Base-by-base conservation (phyloP, 64 coral and sea anemone genomes). In the Pocillopora verrucosa region DNA sequence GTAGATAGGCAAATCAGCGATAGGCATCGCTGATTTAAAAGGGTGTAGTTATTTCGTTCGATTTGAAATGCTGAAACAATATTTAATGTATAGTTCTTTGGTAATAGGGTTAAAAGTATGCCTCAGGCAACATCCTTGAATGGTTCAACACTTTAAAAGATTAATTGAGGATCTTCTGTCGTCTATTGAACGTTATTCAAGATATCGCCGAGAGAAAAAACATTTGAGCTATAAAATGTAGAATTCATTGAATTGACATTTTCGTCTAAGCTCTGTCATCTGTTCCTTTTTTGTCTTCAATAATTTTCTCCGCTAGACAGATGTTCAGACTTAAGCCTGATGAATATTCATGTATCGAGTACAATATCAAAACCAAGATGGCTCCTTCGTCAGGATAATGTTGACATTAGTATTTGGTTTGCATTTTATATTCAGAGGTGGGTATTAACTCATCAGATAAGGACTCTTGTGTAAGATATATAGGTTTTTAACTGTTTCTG, bases 391-490 rank as follows among this genome's bases (percentile, higher is more conserved):
- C 65, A n/a, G 82, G 64, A 83, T 1, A 11, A 85, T 85, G 82
- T 58, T 72, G 37, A 30, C 64, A n/a, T 45, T 85, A 58, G 56
- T 72, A 63, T 85, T 72, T 85, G 82, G 82, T 72, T 85, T 85
- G 64, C 36, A 85, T 85, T 85, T 51, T 22, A 34, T 72, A 56
- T 85, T 72, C 22, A 30, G 37, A 85, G 82, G 82, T 85, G 16
- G 17, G 82, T 45, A 20, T 22, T n/a, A 38, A 85, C 56, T 85
- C 65, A 85, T 72, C 62, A 69, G 35, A 85, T 72, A 57, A 81
- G 25, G 61, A 25, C 20, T 38, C 22, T 15, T 11, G 82, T 36
- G 56, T 35, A 9, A 65, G 11, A 83, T 22, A 72, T 25, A 70
- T 5, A 25, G 4, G 10, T 57, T 68, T 85, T 72, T 70, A 85